These are phyloP conservation scores for Condylostylus longicornis DNA, from an alignment of 1,140 invertebrate species.

Conservation along the genomic window DNA sequence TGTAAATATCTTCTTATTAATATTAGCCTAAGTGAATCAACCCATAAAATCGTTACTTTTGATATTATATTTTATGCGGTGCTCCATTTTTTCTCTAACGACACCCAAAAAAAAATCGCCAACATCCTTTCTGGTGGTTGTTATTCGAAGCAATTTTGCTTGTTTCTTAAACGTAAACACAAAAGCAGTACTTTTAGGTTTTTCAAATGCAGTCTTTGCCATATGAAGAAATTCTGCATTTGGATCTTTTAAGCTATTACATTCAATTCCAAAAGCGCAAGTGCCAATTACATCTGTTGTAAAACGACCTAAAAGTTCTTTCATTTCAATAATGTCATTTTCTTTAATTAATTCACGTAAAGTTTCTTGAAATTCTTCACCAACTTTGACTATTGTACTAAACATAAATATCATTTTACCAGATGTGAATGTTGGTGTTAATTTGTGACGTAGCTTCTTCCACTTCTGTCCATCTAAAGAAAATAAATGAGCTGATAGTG, in stretches of 20 bases:
- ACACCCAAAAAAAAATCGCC: slow-evolving; percentile 28
- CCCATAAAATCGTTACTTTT: slow-evolving; percentile 35
- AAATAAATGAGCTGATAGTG: slow-evolving; percentile 34
- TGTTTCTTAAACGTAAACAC: slow-evolving; percentile 10
- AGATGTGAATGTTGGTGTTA: slow-evolving; percentile 43
- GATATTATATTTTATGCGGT: slow-evolving; percentile 28
- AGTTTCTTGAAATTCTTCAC: slow-evolving; percentile 20
- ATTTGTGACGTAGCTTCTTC: slow-evolving; percentile 38
- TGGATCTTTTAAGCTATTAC: slow-evolving; percentile 33
- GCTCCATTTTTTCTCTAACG: slow-evolving; percentile 25
- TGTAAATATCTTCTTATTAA: no score
- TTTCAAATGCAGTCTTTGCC: slow-evolving; percentile 16
- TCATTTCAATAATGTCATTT: slow-evolving; percentile 32
- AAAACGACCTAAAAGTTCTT: slow-evolving; percentile 41
- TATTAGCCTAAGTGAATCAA: no score
- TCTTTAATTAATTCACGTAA: slow-evolving; percentile 8
- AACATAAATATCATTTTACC: slow-evolving; percentile 39
- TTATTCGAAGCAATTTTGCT: slow-evolving; percentile 13
- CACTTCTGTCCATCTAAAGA: slow-evolving; percentile 36
- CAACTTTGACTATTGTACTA: slow-evolving; percentile 23
- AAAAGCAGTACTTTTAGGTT: slow-evolving; percentile 9
- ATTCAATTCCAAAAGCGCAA: slow-evolving; percentile 36
- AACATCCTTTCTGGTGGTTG: slow-evolving; percentile 10
- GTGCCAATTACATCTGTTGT: slow-evolving; percentile 43
- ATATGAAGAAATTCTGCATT: slow-evolving; percentile 33